phyloP scores from a whole-genome alignment of 2,113 vertebrate genomes.

The Antechinus flavipes region DNA sequence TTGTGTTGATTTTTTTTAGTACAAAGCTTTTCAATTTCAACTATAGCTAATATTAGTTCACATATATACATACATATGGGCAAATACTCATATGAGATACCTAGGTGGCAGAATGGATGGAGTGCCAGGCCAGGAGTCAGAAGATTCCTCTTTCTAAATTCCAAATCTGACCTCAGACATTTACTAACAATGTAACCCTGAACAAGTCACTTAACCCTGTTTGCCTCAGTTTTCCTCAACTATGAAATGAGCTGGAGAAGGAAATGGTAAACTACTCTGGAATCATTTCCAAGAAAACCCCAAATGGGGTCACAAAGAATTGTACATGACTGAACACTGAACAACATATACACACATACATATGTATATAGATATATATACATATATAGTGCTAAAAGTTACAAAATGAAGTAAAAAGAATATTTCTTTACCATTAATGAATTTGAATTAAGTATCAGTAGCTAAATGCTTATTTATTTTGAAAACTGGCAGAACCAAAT shows the following conservation, averaged over 20 bases:
- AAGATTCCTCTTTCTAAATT: no score
- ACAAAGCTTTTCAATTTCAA: not conserved
- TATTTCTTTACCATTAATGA: not conserved
- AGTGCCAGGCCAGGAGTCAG: no score
- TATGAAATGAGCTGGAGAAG: not conserved
- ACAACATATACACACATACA: no score
- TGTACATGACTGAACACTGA: not conserved
- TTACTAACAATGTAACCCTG: not conserved
- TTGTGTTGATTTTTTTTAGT: not conserved
- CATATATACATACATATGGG: no score
- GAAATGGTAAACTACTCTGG: not conserved
- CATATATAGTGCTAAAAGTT: not conserved
- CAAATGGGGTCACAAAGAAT: not conserved
- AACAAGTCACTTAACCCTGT: not conserved
- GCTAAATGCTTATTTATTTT: not conserved
- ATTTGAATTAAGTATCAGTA: not conserved
- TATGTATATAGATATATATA: not conserved
- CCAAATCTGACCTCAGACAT: not conserved
- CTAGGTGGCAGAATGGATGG: no score
- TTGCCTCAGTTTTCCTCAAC: no score
- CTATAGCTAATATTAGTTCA: not conserved
- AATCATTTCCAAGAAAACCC: not conserved
- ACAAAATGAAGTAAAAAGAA: not conserved
- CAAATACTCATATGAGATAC: no score
- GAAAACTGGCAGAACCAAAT: not conserved